Conservation (phyloP, 2,797 vertebrate species). For the Cyprinella venusta region DNA sequence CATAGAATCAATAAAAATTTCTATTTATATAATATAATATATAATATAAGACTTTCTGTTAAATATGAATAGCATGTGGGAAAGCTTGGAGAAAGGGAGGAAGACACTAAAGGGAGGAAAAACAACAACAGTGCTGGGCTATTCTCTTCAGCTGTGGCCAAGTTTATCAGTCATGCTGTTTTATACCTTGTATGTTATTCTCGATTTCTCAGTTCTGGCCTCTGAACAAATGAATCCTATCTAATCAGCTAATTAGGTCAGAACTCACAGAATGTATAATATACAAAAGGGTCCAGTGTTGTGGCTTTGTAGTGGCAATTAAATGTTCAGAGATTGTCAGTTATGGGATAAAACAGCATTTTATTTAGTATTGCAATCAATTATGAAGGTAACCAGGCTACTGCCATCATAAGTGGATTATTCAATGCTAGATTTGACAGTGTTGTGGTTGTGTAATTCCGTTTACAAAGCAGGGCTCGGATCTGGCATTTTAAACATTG, state of each 20-base stretch:
- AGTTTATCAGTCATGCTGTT: constrained; percentile 56
- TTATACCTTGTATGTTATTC: constrained; percentile 46
- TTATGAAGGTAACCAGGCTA: constrained; percentile 36
- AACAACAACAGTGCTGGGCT: constrained; percentile 12
- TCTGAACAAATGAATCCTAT: constrained; percentile 42
- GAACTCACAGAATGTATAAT: constrained; percentile 39
- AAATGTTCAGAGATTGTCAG: constrained; percentile 14
- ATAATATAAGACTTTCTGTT: constrained; percentile 26
- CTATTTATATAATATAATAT: constrained; percentile 33
- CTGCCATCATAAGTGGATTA: constrained; percentile 50
- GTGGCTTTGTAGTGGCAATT: constrained; percentile 42
- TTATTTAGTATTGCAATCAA: constrained; percentile 32
- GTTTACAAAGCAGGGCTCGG: constrained; percentile 55
- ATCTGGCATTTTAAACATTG: constrained; percentile 59
- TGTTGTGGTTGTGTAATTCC: constrained; percentile 53
- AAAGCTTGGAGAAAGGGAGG: constrained; percentile 12
- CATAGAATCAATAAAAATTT: constrained; percentile 40
- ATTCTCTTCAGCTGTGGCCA: constrained; percentile 35
- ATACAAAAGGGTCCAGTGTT: constrained; percentile 35
- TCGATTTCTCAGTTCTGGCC: constrained; percentile 38
- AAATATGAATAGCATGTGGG: constrained; percentile 41
- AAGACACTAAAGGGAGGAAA: constrained; percentile 23
- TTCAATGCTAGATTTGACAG: constrained; percentile 46
- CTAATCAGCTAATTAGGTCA: constrained; percentile 44
- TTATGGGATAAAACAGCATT: constrained; percentile 30